Conservation (phyloP, 2,797 vertebrate species). For the Galaxias olidus region DNA sequence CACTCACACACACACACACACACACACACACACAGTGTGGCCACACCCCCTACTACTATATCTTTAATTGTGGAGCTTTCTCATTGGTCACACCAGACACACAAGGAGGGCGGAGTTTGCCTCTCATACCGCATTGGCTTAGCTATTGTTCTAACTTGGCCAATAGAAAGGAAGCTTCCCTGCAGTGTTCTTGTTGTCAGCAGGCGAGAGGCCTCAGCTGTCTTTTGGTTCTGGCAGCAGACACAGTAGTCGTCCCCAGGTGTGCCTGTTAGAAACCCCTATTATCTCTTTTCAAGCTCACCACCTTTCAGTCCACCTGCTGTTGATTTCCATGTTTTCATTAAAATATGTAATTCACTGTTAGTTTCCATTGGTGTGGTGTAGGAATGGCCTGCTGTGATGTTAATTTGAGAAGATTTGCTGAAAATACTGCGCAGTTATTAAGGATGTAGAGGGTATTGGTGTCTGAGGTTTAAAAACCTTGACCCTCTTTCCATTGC, state of each 20-base stretch:
- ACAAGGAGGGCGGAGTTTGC: neutral
- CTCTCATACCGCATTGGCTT: neutral
- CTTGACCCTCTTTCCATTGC: too few relatives aligned
- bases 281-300: too few relatives aligned
- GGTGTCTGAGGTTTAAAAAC: too few relatives aligned
- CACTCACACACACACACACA: constrained; percentile 2
- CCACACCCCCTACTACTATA: neutral
- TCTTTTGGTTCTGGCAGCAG: neutral
- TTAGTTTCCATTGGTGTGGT: neutral
- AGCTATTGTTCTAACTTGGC: neutral
- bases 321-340: neutral
- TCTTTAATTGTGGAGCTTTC: neutral
- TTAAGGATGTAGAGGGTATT: too few relatives aligned
- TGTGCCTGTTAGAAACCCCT: neutral
- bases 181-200: neutral
- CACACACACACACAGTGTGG: neutral
- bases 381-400: neutral
- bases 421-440: neutral
- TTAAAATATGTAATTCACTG: neutral
- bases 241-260: neutral
- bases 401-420: neutral
- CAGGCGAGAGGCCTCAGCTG: constrained; percentile 1
- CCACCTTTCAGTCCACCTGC: neutral
- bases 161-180: constrained; percentile 1
- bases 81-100: neutral